These are phyloP conservation scores for Isoperla grammatica DNA, from an alignment of 2,888 invertebrate genomes.

Conservation along the genomic window DNA sequence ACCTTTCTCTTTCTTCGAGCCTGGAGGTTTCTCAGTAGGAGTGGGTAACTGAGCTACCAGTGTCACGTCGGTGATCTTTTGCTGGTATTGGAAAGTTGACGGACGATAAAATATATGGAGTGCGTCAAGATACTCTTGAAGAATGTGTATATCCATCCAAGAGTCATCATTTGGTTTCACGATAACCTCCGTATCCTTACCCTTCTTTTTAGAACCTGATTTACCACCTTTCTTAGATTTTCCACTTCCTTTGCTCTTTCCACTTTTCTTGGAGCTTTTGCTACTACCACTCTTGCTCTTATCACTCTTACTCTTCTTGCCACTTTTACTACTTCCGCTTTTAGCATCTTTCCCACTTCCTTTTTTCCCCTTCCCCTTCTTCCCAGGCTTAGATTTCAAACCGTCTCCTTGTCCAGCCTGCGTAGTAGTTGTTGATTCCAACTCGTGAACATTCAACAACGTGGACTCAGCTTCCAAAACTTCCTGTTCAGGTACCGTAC, in stretches of 20 bases:
- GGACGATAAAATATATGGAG: not conserved
- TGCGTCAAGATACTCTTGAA: not conserved
- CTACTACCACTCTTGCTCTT: not conserved
- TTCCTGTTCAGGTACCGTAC: not conserved
- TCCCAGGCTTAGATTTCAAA: too few relatives aligned
- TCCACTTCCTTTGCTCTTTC: too few relatives aligned
- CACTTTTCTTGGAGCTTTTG: not conserved
- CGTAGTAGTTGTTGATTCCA: too few relatives aligned
- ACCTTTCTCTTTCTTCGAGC: not conserved
- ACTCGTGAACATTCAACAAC: not conserved
- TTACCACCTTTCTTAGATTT: too few relatives aligned
- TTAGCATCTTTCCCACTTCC: not conserved
- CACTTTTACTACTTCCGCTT: not conserved
- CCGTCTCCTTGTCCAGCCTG: not conserved
- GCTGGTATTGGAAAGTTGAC: not conserved
- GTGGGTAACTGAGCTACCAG: not conserved
- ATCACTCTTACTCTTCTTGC: not conserved
- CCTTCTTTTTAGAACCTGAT: not conserved
- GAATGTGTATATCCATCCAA: constrained; percentile 1
- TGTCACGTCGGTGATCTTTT: not conserved
- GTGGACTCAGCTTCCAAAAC: not conserved
- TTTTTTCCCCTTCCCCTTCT: not conserved
- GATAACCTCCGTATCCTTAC: not conserved
- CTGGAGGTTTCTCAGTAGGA: not conserved
- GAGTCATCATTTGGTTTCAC: not conserved